Evolutionary conservation across 2,888 invertebrate species (phyloP).

Genomic region (Ophonus ardosiacus): DNA sequence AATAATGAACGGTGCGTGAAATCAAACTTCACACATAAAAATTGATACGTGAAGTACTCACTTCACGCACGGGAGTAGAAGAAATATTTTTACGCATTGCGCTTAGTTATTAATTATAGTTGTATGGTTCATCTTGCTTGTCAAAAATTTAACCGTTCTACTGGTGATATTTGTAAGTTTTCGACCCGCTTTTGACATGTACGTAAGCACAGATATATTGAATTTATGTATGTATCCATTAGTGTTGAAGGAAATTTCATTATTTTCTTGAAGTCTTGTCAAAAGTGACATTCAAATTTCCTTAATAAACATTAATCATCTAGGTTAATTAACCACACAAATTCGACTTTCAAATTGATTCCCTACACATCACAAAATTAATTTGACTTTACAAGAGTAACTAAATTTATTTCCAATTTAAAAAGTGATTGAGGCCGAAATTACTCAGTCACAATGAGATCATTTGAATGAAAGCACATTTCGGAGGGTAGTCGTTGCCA

Average conservation of each 20-base stretch:
- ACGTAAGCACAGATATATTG: no score
- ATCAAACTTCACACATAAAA: no score
- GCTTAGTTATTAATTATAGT: no score
- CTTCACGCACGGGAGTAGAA: no score
- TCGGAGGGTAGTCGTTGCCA: not conserved
- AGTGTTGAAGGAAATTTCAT: not conserved
- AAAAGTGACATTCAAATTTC: conserved; percentile 10
- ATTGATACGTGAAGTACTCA: no score
- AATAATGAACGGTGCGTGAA: no score
- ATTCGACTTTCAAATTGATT: not conserved
- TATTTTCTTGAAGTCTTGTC: not conserved
- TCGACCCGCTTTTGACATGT: no score
- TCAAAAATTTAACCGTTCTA: no score
- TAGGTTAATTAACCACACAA: not conserved
- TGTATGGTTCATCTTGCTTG: no score
- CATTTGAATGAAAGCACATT: conserved; percentile 21
- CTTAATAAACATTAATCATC: conserved; percentile 6
- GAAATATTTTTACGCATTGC: no score
- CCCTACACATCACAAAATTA: not conserved
- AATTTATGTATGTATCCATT: no score
- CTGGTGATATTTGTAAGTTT: no score
- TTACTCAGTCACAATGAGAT: conserved; percentile 9
- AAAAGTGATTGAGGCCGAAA: conserved; percentile 5
- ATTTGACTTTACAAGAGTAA: not conserved
- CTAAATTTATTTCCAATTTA: conserved; percentile 20